Conservation (phyloP, 2,113 vertebrate species). For the Anas platyrhynchos region DNA sequence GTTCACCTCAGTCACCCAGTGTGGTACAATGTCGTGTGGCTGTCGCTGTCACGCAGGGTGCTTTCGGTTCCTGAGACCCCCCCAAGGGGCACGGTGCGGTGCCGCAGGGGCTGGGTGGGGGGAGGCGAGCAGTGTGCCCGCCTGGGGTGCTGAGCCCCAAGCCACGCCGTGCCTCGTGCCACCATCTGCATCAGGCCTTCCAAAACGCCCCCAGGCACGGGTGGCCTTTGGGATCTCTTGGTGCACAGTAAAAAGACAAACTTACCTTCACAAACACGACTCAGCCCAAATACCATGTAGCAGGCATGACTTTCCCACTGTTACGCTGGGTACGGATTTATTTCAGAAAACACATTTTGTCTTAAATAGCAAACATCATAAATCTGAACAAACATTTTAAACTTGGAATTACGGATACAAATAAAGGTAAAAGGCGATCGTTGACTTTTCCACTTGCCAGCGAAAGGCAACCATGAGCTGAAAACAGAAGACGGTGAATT, state of each 20-base stretch:
- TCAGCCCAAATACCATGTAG: accelerated
- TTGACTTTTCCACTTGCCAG: background rate
- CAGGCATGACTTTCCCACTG: accelerated
- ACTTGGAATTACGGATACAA: background rate
- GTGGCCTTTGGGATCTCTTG: background rate
- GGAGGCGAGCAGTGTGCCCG: too few species aligned
- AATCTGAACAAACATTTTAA: background rate
- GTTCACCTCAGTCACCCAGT: background rate
- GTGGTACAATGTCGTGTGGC: accelerated
- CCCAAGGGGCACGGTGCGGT: too few species aligned
- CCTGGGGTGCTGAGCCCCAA: too few species aligned
- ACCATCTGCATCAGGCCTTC: too few species aligned
- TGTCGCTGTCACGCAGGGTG: accelerated
- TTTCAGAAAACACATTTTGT: background rate
- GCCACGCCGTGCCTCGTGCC: too few species aligned
- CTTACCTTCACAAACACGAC: background rate
- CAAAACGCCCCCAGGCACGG: too few species aligned
- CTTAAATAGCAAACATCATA: background rate
- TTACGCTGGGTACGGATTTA: accelerated
- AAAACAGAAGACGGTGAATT: constrained; percentile 18
- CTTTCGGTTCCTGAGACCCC: accelerated
- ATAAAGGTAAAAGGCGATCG: background rate
- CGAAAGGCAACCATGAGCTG: background rate
- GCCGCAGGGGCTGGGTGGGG: too few species aligned
- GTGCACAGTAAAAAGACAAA: accelerated